These are phyloP conservation scores for Oplegnathus fasciatus DNA, from an alignment of 2,113 vertebrate species.

Conservation along the genomic window DNA sequence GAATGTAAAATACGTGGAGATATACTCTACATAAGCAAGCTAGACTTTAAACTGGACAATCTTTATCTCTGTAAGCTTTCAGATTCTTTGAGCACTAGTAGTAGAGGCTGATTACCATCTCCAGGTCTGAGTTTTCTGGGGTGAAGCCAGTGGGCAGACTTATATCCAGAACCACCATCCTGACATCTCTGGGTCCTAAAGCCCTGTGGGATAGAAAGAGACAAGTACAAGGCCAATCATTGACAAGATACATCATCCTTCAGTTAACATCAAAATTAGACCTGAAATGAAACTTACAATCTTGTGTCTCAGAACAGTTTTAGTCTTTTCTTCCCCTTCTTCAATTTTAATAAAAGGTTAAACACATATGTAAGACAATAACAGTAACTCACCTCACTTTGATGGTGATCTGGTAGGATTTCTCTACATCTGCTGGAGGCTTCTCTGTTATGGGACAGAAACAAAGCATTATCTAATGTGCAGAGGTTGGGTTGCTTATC, in stretches of 20 bases:
- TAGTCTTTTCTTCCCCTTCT: no score
- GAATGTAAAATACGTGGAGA: neutral
- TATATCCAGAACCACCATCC: constrained; percentile 85
- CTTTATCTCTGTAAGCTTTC: neutral
- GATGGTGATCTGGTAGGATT: constrained; percentile 79
- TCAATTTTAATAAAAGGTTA: no score
- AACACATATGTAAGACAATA: neutral
- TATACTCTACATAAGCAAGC: neutral
- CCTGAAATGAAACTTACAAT: neutral
- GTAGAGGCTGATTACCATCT: constrained; percentile 70
- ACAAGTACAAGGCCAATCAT: no score
- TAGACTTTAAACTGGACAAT: neutral
- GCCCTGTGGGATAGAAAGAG: no score
- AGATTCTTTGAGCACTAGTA: neutral
- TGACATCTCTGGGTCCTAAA: constrained; percentile 75
- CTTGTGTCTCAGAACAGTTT: no score
- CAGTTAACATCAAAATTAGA: no score
- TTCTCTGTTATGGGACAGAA: constrained; percentile 65
- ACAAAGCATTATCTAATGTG: neutral
- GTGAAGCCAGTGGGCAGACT: constrained; percentile 84
- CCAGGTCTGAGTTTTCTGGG: constrained; percentile 82
- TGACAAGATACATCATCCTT: no score
- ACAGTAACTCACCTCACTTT: constrained; percentile 76
- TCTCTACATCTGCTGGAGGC: constrained; percentile 74
- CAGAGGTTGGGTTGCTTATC: no score